Conservation (phyloP, 1,140 invertebrate species). For the Cataglyphis hispanica region DNA sequence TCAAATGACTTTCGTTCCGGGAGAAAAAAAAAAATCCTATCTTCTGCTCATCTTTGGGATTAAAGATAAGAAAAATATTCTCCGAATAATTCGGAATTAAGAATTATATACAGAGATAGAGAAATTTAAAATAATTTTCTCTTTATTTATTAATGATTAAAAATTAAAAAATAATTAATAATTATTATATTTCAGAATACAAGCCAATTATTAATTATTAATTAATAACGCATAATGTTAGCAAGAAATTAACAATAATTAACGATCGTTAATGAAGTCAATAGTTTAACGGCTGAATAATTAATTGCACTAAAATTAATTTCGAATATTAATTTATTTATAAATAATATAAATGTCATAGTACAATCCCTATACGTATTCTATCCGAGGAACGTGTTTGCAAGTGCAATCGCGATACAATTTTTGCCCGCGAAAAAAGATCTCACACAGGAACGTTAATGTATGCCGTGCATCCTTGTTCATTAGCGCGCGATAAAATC, state of each 20-base stretch:
- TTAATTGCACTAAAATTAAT: neutral
- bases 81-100: neutral
- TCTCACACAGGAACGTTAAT: conserved; percentile 57
- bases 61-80: neutral
- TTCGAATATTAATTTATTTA: neutral
- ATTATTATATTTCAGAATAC: neutral
- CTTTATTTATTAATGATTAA: neutral
- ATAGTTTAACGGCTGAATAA: neutral
- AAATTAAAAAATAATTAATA: no score
- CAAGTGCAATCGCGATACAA: conserved; percentile 46
- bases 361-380: neutral
- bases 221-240: neutral
- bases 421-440: conserved; percentile 52
- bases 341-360: neutral
- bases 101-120: no score
- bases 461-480: conserved; percentile 40
- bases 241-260: neutral
- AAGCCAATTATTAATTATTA: neutral
- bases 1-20: conserved; percentile 4
- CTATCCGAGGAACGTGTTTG: neutral
- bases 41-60: neutral
- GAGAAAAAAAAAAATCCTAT: conserved; percentile 13
- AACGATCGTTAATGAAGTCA: neutral
- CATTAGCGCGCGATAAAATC: conserved; percentile 52
- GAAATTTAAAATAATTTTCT: neutral